phyloP scores from a whole-genome alignment of 2,888 invertebrate genomes.

The Conops quadrifasciatus region DNA sequence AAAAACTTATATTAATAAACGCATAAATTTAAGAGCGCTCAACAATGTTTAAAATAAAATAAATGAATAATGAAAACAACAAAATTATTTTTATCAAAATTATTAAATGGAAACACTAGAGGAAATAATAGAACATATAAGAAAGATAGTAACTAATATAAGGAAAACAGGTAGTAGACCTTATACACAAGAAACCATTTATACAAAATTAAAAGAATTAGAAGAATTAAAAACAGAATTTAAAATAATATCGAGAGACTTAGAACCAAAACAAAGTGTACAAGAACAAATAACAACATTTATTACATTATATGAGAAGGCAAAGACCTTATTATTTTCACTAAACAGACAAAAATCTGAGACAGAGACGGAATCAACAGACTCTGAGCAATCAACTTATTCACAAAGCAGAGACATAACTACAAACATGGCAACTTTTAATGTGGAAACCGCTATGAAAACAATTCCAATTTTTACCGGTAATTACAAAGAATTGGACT shows the following conservation, averaged over 20 bases:
- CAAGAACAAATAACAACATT: not conserved
- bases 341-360: not conserved
- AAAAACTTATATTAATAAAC: not conserved
- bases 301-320: not conserved
- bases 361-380: not conserved
- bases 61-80: not conserved
- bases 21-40: not conserved
- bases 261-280: too few relatives aligned
- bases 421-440: slow-evolving; percentile 6
- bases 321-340: not conserved
- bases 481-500: slow-evolving; percentile 11
- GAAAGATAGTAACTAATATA: too few relatives aligned
- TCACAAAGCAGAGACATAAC: not conserved
- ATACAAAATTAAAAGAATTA: too few relatives aligned
- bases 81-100: not conserved
- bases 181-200: too few relatives aligned
- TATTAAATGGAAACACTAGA: too few relatives aligned
- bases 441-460: slow-evolving; percentile 4
- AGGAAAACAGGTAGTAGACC: too few relatives aligned
- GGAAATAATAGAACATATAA: too few relatives aligned
- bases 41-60: not conserved
- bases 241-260: too few relatives aligned
- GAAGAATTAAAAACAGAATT: too few relatives aligned
- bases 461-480: not conserved
- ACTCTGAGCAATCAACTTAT: not conserved